Evolutionary conservation across 92 coral and sea anemone genomes (phyloP).

Genomic region (Palythoa heliodiscus): DNA sequence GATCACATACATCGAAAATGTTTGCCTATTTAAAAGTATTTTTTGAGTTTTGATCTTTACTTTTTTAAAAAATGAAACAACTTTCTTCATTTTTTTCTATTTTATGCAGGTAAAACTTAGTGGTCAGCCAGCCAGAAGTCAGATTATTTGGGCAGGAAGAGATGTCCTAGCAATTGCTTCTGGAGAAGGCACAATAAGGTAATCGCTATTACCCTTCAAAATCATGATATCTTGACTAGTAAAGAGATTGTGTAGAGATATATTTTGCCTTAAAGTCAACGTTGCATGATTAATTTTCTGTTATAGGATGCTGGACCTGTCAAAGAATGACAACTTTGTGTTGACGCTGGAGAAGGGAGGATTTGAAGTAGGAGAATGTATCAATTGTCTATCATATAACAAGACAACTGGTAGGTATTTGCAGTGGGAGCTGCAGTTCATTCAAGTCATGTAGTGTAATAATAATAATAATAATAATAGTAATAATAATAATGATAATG

Average conservation of each 20-base stretch:
- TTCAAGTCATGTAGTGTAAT: too few relatives aligned
- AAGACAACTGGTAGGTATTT: conserved; percentile 82
- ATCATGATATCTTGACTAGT: not conserved
- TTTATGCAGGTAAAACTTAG: conserved; percentile 78
- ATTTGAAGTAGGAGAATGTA: conserved; percentile 88
- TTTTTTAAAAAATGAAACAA: not conserved
- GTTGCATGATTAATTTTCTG: not conserved
- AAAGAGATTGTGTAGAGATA: not conserved
- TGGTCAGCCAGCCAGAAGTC: conserved; percentile 87
- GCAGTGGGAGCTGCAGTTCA: not conserved
- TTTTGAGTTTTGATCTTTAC: too few relatives aligned
- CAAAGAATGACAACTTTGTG: conserved; percentile 92
- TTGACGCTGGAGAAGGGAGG: conserved; percentile 83
- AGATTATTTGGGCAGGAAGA: conserved; percentile 95
- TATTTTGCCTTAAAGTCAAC: not conserved
- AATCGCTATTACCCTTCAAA: not conserved
- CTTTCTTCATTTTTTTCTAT: not conserved
- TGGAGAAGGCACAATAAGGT: conserved; percentile 93
- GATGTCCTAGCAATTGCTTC: conserved; percentile 95
- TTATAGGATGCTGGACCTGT: conserved; percentile 86
- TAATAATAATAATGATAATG: too few relatives aligned
- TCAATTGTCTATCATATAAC: conserved; percentile 82
- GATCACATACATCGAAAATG: too few relatives aligned
- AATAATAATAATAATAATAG: too few relatives aligned
- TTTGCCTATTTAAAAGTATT: too few relatives aligned